phyloP scores from a whole-genome alignment of 2,113 vertebrate species.

The Corynorhinus townsendii region DNA sequence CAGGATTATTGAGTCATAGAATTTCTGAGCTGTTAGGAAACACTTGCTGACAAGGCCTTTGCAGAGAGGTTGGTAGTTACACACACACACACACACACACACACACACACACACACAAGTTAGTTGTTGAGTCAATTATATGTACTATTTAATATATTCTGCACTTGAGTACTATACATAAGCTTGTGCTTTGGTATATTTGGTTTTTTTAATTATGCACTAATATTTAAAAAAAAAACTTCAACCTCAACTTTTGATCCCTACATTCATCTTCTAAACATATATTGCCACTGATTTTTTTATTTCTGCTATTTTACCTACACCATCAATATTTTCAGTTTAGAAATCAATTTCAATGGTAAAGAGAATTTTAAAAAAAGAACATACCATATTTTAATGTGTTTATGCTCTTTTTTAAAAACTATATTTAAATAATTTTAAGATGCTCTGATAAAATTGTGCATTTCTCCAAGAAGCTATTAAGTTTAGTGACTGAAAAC shows the following conservation, averaged over 20 bases:
- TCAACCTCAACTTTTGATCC: conserved; percentile 1
- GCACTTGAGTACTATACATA: not conserved
- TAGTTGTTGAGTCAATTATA: not conserved
- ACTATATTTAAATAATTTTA: conserved; percentile 11
- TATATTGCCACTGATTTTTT: not conserved
- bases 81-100: not conserved
- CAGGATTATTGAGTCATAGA: not conserved
- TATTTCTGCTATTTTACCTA: not conserved
- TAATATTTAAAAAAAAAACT: not conserved
- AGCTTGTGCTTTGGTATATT: not conserved
- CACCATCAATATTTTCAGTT: conserved; percentile 5
- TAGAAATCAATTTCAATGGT: conserved; percentile 12
- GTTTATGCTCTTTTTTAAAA: not conserved
- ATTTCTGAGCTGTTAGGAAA: not conserved
- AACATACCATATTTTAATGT: not conserved
- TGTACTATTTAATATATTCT: not conserved
- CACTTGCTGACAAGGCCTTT: not conserved
- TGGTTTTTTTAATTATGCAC: conserved; percentile 20
- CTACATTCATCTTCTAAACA: not conserved
- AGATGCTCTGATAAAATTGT: not conserved
- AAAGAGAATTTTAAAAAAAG: not conserved
- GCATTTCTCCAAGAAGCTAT: not conserved
- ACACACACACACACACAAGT: not conserved
- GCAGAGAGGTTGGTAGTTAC: not conserved
- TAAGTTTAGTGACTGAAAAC: not conserved